Conservation (phyloP, 1,140 invertebrate species). For the Bombyx mandarina region DNA sequence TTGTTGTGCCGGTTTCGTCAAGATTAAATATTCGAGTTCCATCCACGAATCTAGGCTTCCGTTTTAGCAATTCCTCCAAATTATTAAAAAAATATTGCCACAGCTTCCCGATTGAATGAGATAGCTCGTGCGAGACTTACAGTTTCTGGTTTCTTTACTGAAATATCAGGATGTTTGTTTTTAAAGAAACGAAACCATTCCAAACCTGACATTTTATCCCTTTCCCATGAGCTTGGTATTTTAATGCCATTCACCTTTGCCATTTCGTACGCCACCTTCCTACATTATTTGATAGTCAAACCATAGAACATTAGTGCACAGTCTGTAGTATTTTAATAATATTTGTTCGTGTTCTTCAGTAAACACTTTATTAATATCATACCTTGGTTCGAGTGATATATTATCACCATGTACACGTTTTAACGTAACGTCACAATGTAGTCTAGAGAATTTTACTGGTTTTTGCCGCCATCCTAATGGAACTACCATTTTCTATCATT, state of each 20-base stretch:
- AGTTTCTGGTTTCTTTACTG: no score
- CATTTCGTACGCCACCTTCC: conserved; percentile 13
- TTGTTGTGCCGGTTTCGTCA: conserved; percentile 60
- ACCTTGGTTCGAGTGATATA: neutral
- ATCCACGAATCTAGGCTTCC: conserved; percentile 12
- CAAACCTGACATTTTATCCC: conserved; percentile 6
- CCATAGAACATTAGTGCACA: conserved; percentile 13
- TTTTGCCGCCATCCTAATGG: neutral
- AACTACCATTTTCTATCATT: neutral
- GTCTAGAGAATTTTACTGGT: neutral
- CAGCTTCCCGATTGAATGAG: neutral
- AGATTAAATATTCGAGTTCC: conserved; percentile 39
- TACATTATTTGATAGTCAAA: conserved; percentile 11
- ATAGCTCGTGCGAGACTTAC: no score
- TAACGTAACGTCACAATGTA: neutral
- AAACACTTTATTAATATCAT: conserved; percentile 10
- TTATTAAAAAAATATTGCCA: conserved; percentile 12
- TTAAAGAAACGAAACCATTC: conserved; percentile 12
- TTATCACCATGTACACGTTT: conserved; percentile 1
- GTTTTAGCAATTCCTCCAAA: conserved; percentile 15
- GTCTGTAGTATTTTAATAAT: conserved; percentile 12
- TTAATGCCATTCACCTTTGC: conserved; percentile 7
- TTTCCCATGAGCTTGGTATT: conserved; percentile 14
- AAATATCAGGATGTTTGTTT: conserved; percentile 10
- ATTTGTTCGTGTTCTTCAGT: conserved; percentile 14